phyloP scores from a whole-genome alignment of 2,888 invertebrate species.

The Cephus pulcher region DNA sequence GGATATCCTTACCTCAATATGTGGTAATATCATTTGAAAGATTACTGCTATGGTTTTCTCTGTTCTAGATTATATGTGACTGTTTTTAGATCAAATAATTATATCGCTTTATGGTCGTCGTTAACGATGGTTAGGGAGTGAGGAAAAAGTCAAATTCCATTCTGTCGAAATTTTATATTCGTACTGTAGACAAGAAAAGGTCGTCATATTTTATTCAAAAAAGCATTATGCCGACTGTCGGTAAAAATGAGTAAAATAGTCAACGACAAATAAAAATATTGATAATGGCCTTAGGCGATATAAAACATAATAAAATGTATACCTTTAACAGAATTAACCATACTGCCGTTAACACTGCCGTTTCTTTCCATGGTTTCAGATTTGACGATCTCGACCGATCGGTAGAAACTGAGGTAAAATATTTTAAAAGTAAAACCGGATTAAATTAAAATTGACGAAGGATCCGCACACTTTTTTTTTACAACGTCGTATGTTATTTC shows the following conservation, averaged over 20 bases:
- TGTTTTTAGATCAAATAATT: neutral
- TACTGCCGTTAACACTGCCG: neutral
- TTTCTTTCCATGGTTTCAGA: neutral
- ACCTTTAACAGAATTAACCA: neutral
- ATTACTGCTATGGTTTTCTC: neutral
- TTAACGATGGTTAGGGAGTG: neutral
- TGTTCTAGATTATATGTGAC: neutral
- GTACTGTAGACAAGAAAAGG: neutral
- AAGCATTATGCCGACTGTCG: neutral
- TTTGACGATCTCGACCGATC: neutral
- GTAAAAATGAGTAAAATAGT: neutral
- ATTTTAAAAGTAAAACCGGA: neutral
- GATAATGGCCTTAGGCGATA: neutral
- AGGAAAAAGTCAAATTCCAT: neutral
- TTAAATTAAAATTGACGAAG: neutral
- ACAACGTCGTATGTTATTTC: neutral
- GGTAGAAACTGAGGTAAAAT: neutral
- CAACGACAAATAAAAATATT: neutral
- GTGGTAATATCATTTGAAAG: neutral
- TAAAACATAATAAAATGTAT: neutral
- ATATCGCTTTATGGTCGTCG: neutral
- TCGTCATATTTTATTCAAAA: neutral
- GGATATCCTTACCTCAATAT: neutral
- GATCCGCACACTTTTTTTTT: neutral
- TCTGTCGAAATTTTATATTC: neutral